Evolutionary conservation across 1,140 invertebrate genomes (phyloP), one percentile per base, ranked within the genome.

Genomic region (Drosophila repleta): DNA sequence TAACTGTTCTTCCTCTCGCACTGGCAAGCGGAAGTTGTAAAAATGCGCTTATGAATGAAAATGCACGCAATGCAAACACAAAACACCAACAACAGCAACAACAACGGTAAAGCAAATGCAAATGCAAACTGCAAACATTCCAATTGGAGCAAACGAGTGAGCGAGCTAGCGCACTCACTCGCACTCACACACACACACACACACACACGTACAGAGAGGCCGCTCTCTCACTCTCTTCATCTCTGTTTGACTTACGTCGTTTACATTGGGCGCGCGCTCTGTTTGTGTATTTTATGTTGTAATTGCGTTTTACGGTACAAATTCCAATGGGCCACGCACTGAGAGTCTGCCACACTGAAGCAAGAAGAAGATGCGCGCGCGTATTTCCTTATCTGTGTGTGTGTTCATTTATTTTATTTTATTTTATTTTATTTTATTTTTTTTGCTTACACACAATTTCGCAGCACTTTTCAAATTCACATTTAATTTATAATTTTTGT

Each of bases 1-100:
- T n/a, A 49, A 53, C 49, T 55, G 52, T 53, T 43, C 15, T 18
- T 8, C 29, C 29, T 29, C 15, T 17, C 8, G 17, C n/a, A n/a
- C 7, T 41, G 11, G 10, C 11, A 13, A 61, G 35, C 51, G n/a
- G 35, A 67, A 62, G 71, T 79, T 68, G 65, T 67, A 58, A 51
- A 76, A 76, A 67, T 88, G 72, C 69, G 79, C 79, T 83, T 88
- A 88, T 88, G 83, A 88, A 88, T 88, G 83, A 88, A 87, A 89
- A 74, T 74, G 73, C 83, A 72, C 32, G 29, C 51, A 43, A 17
- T 20, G 60, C 49, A 57, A 60, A 62, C 32, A 32, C 55, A 77
- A 43, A 45, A 20, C 35, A 61, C 58, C 46, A 62, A 21, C 17
- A n/a, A 41, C 26, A 41, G 46, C n/a, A 52, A 53, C 29, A 41